Evolutionary conservation across 2,888 invertebrate species (phyloP).

Genomic region (Neoscelio sp.): DNA sequence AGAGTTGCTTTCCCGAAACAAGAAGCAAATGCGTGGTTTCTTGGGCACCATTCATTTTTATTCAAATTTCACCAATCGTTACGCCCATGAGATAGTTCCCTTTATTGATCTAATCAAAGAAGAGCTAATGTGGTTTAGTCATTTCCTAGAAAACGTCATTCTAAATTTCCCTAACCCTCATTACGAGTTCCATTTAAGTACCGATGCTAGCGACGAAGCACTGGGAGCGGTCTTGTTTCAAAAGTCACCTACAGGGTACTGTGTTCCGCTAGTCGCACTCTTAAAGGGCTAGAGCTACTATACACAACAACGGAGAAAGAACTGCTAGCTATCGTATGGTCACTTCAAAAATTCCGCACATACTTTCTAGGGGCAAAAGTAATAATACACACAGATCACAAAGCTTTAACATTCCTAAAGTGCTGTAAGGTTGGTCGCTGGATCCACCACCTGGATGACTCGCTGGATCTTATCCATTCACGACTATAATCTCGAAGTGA

Average conservation of each 20-base stretch:
- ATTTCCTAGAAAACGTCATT: background rate
- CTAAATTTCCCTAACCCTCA: too few species aligned
- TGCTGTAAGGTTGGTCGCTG: constrained; percentile 8
- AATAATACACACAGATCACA: constrained; percentile 30
- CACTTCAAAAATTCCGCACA: constrained; percentile 13
- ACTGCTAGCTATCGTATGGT: constrained; percentile 16
- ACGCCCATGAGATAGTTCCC: constrained; percentile 2
- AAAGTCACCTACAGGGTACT: too few species aligned
- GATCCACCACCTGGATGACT: background rate
- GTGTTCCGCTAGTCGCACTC: too few species aligned
- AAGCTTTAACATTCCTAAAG: constrained; percentile 20
- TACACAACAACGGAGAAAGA: constrained; percentile 45
- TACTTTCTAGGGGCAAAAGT: constrained; percentile 23
- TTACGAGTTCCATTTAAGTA: too few species aligned
- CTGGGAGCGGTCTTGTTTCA: background rate
- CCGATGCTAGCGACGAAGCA: too few species aligned
- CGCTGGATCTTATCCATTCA: constrained; percentile 31
- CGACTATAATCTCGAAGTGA: constrained; percentile 20
- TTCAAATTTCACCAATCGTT: too few species aligned
- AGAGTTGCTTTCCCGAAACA: background rate
- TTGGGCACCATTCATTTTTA: too few species aligned
- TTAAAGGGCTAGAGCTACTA: constrained; percentile 11
- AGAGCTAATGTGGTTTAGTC: background rate
- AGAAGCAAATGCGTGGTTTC: too few species aligned
- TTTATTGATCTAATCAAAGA: constrained; percentile 22